These are phyloP conservation scores for Phylloscopus trochilus DNA, from an alignment of 2,113 vertebrate genomes.

Conservation along the genomic window DNA sequence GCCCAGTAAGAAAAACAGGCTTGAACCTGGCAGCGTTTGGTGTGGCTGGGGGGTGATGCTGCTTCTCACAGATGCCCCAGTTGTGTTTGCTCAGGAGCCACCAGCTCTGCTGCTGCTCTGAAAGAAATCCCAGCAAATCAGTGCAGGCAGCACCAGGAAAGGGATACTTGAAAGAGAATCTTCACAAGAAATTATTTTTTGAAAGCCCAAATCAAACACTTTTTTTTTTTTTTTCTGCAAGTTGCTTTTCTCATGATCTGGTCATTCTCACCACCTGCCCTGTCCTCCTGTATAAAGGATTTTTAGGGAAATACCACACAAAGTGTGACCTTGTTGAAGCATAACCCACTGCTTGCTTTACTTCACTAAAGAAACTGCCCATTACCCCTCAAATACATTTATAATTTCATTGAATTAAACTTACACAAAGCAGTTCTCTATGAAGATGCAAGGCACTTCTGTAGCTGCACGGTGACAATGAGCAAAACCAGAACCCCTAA, in stretches of 20 bases:
- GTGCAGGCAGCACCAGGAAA: not conserved
- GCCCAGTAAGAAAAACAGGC: not conserved
- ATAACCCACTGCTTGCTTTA: not conserved
- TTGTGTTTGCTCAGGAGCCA: not conserved
- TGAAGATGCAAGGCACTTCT: not conserved
- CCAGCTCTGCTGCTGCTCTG: not conserved
- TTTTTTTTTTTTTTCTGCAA: not conserved
- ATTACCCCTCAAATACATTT: not conserved
- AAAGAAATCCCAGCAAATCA: not conserved
- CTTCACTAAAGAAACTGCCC: not conserved
- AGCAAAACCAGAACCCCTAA: slow-evolving; percentile 6
- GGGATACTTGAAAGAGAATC: not conserved
- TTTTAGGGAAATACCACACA: not conserved
- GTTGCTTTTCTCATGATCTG: not conserved
- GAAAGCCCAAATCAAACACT: not conserved
- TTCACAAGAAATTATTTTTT: not conserved
- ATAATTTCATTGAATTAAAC: not conserved
- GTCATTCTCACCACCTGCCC: not conserved
- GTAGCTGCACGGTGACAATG: not conserved
- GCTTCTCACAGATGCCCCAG: not conserved
- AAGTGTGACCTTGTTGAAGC: not conserved
- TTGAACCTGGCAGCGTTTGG: not conserved
- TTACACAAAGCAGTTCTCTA: not conserved
- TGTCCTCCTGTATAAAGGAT: accelerated
- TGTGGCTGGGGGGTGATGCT: not conserved